Conservation (phyloP, 2,888 invertebrate species). For the Polydrusus tereticollis region DNA sequence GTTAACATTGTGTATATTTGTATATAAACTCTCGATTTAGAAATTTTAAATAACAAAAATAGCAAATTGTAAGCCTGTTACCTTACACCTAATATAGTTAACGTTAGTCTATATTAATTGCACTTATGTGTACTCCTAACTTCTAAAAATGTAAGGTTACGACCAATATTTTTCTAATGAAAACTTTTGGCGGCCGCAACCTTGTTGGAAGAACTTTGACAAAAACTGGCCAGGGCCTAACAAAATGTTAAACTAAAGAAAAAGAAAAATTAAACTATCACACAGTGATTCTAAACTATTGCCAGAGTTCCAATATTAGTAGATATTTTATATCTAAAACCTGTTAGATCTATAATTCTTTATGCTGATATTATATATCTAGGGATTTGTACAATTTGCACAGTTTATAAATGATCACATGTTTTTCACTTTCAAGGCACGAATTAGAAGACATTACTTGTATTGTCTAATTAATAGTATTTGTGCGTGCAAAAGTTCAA, state of each 20-base stretch:
- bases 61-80: conserved; percentile 26
- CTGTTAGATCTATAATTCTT: conserved; percentile 29
- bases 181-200: conserved; percentile 39
- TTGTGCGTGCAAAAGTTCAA: conserved; percentile 1
- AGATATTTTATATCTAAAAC: conserved; percentile 33
- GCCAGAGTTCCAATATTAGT: conserved; percentile 50
- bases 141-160: conserved; percentile 21
- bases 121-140: conserved; percentile 60
- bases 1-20: conserved; percentile 33
- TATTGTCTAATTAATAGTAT: conserved; percentile 12
- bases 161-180: conserved; percentile 13
- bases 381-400: conserved; percentile 53
- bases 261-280: conserved; percentile 60
- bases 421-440: conserved; percentile 41
- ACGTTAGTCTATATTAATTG: conserved; percentile 67
- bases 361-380: conserved; percentile 54
- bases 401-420: conserved; percentile 46
- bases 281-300: conserved; percentile 61
- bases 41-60: conserved; percentile 45
- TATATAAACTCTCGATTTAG: conserved; percentile 60
- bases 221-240: conserved; percentile 67
- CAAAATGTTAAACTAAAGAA: conserved; percentile 63
- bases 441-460: neutral
- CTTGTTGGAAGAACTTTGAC: conserved; percentile 67
- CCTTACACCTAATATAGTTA: conserved; percentile 59